A percentile compares a stretch with the other conserved stretches of the same genome.
phyloP scores from a whole-genome alignment of 2,888 invertebrate genomes.

The Xanthorhoe designata region DNA sequence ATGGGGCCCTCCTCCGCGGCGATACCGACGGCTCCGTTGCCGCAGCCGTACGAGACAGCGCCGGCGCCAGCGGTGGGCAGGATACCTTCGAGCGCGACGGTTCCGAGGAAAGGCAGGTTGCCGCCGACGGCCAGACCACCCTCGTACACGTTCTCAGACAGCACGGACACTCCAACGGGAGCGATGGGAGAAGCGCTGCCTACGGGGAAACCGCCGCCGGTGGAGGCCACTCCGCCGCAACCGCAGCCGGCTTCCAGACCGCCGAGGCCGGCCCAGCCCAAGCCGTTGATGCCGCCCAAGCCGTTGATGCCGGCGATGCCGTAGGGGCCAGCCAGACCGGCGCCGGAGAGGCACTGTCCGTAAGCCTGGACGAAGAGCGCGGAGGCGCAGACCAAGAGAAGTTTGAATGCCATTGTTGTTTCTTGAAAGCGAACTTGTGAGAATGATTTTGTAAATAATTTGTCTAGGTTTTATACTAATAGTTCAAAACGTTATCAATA shows the following conservation, averaged over 20 bases:
- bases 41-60: conserved; percentile 51
- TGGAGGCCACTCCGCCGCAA: conserved; percentile 37
- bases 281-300: conserved; percentile 1
- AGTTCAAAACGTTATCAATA: conserved; percentile 6
- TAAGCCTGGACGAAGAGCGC: conserved; percentile 26
- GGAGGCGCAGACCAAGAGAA: conserved; percentile 39
- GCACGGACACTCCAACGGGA: conserved; percentile 55
- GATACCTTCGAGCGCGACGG: conserved; percentile 53
- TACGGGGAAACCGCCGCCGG: conserved; percentile 47
- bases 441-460: conserved; percentile 11
- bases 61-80: conserved; percentile 52
- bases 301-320: neutral
- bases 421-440: conserved; percentile 19
- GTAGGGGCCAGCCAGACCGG: neutral
- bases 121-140: conserved; percentile 52
- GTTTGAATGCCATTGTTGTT: conserved; percentile 34
- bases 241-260: conserved; percentile 23
- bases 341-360: conserved; percentile 35
- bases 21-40: conserved; percentile 45
- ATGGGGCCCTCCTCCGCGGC: conserved; percentile 30
- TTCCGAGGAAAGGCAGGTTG: conserved; percentile 55
- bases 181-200: conserved; percentile 50
- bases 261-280: conserved; percentile 7
- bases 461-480: conserved; percentile 8
- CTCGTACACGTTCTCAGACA: conserved; percentile 59